Evolutionary conservation across 1,140 invertebrate genomes (phyloP).

Genomic region (Scaptomyza pallida): DNA sequence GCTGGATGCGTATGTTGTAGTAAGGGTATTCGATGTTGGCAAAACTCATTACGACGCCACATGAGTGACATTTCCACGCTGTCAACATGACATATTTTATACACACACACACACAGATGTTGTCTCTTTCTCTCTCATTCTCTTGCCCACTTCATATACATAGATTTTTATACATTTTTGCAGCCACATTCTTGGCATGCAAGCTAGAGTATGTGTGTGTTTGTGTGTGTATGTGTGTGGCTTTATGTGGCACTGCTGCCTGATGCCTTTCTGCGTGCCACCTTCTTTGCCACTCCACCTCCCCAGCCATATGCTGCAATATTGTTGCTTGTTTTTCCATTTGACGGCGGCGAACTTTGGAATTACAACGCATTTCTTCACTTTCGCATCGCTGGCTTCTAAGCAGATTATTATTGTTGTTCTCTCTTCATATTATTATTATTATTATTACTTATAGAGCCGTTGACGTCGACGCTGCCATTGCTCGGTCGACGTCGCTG

Average conservation of each 20-base stretch:
- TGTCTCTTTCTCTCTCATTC: background rate
- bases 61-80: conserved; percentile 78
- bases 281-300: conserved; percentile 3
- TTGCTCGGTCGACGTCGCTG: background rate
- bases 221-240: conserved; percentile 62
- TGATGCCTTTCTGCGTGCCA: background rate
- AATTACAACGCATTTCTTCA: conserved; percentile 82
- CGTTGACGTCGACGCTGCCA: conserved; percentile 13
- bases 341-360: conserved; percentile 59
- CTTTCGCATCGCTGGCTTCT: conserved; percentile 76
- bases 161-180: conserved; percentile 30
- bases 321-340: conserved; percentile 55
- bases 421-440: conserved; percentile 63
- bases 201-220: conserved; percentile 51
- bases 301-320: conserved; percentile 55
- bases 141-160: background rate
- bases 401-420: conserved; percentile 80
- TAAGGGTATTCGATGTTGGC: conserved; percentile 47
- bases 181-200: conserved; percentile 61
- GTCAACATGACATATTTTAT: conserved; percentile 81
- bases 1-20: conserved; percentile 10
- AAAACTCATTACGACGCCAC: conserved; percentile 78
- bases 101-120: conserved; percentile 43
- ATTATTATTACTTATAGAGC: conserved; percentile 57
- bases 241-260: conserved; percentile 50